Evolutionary conservation across 2,797 vertebrate genomes (phyloP).

Genomic region (Onychomys torridus): DNA sequence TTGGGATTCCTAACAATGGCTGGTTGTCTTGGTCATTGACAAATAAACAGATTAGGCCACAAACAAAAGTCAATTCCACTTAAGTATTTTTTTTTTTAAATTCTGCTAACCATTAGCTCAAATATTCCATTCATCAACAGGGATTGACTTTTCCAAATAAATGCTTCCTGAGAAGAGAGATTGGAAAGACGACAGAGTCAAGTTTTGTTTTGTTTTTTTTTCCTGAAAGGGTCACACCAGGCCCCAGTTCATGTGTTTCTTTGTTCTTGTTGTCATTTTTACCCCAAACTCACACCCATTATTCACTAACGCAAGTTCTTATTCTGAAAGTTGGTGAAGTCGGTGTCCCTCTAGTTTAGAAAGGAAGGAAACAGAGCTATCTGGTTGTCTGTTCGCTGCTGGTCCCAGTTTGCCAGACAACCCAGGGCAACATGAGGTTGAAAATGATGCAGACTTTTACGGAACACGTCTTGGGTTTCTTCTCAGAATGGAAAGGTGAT

Average conservation of each 20-base stretch:
- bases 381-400: neutral
- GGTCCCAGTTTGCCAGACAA: constrained; percentile 14
- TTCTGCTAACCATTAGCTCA: constrained; percentile 53
- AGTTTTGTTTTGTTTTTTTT: neutral
- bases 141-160: constrained; percentile 57
- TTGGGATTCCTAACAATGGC: neutral
- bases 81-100: neutral
- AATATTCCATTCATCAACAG: constrained; percentile 23
- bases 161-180: neutral
- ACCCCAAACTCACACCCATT: neutral
- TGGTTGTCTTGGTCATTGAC: constrained; percentile 51
- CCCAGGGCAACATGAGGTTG: neutral
- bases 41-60: constrained; percentile 60
- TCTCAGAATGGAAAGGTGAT: constrained; percentile 31
- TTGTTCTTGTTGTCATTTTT: neutral
- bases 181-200: constrained; percentile 46
- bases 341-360: neutral
- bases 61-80: constrained; percentile 19
- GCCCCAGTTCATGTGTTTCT: neutral
- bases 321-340: neutral
- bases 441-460: constrained; percentile 12
- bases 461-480: constrained; percentile 52
- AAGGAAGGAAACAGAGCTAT: constrained; percentile 34
- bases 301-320: constrained; percentile 30
- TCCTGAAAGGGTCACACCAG: neutral